These are phyloP conservation scores for Criorhina ranunculi DNA, from an alignment of 2,888 invertebrate genomes.

Conservation along the genomic window DNA sequence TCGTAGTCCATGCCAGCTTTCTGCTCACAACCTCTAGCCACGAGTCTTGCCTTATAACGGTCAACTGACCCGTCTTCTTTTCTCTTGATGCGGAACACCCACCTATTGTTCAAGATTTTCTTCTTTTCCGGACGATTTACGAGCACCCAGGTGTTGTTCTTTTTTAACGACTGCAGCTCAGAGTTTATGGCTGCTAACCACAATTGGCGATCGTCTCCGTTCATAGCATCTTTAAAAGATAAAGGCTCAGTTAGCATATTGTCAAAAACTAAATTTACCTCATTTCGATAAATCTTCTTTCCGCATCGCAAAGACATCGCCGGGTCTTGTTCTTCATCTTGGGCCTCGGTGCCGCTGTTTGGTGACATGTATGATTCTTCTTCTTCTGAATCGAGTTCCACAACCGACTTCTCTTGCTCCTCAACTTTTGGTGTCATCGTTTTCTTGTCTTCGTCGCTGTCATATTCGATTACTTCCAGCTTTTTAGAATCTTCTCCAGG, in stretches of 20 bases:
- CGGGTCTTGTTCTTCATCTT: too few relatives aligned
- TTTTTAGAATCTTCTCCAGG: background rate
- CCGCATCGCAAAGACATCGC: too few relatives aligned
- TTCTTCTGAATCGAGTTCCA: too few relatives aligned
- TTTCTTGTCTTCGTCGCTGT: background rate
- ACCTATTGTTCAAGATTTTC: conserved; percentile 31
- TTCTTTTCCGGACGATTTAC: conserved; percentile 34
- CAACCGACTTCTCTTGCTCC: too few relatives aligned
- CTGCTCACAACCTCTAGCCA: conserved; percentile 71
- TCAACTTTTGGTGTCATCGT: background rate
- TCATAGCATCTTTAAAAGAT: conserved; percentile 41
- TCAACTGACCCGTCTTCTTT: conserved; percentile 51
- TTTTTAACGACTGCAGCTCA: conserved; percentile 86
- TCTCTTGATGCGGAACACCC: conserved; percentile 44
- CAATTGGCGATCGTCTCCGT: background rate
- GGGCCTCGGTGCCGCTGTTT: background rate
- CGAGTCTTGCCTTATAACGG: conserved; percentile 65
- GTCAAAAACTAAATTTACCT: too few relatives aligned
- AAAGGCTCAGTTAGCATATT: conserved; percentile 28
- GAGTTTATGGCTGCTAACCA: conserved; percentile 93
- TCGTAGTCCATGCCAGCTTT: conserved; percentile 72
- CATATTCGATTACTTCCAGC: background rate
- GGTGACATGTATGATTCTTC: too few relatives aligned
- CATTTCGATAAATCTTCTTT: too few relatives aligned
- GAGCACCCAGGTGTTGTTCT: conserved; percentile 54